Evolutionary conservation across 2,113 vertebrate species (phyloP).

Genomic region (Anarrhichthys ocellatus): DNA sequence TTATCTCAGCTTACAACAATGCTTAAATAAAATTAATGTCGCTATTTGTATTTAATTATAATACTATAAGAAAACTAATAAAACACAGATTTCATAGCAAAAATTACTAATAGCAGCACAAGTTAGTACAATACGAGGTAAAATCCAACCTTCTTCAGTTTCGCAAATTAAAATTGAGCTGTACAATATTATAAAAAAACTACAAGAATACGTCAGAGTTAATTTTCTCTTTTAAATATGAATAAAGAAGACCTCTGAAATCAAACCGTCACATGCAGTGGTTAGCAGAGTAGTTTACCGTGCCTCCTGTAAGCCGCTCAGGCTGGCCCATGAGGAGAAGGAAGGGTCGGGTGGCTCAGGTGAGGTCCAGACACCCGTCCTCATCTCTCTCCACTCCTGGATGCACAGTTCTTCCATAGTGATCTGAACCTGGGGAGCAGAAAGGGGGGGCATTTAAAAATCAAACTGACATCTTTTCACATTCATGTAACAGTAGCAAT

Average conservation of each 20-base stretch:
- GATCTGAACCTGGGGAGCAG: conserved; percentile 25
- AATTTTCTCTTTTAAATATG: not conserved
- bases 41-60: too few species aligned
- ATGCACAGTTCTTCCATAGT: conserved; percentile 42
- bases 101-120: not conserved
- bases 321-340: conserved; percentile 1
- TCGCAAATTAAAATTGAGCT: not conserved
- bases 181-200: not conserved
- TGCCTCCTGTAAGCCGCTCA: not conserved
- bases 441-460: not conserved
- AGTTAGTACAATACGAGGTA: not conserved
- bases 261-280: not conserved
- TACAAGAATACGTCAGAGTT: not conserved
- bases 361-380: conserved; percentile 49
- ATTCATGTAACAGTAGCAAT: not conserved
- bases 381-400: conserved; percentile 41
- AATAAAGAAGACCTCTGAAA: not conserved
- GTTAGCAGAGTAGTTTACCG: conserved; percentile 27
- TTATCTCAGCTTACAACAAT: too few species aligned
- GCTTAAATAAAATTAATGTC: too few species aligned
- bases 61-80: not conserved
- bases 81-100: not conserved
- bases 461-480: not conserved
- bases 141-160: not conserved
- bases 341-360: conserved; percentile 60